Conservation (phyloP, 1,140 invertebrate genomes). For the Cataglyphis hispanica region DNA sequence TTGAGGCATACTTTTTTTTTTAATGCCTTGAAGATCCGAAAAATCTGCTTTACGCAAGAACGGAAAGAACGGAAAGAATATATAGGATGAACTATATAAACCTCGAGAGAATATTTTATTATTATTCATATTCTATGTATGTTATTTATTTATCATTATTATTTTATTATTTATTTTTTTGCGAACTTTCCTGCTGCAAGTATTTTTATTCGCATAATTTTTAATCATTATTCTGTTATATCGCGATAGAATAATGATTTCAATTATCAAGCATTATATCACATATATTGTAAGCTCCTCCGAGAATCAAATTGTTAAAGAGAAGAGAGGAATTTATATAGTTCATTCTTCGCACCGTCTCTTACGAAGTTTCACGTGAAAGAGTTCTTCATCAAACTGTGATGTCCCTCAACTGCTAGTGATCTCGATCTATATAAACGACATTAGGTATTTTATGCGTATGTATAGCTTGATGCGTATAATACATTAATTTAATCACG, state of each 20-base stretch:
- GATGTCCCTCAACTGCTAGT: conserved; percentile 43
- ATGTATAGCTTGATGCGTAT: conserved; percentile 24
- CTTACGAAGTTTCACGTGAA: conserved; percentile 10
- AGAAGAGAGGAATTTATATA: not conserved
- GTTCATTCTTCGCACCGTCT: not conserved
- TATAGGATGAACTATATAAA: not conserved
- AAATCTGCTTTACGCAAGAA: conserved; percentile 5
- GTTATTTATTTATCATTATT: not conserved
- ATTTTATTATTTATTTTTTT: too few relatives aligned
- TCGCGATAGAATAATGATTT: conserved; percentile 4
- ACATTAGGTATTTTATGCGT: conserved; percentile 41
- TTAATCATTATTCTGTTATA: too few relatives aligned
- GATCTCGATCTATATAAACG: conserved; percentile 47
- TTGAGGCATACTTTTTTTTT: conserved; percentile 26
- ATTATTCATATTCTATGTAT: not conserved
- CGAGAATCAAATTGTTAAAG: not conserved
- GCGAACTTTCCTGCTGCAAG: too few relatives aligned
- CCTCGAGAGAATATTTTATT: too few relatives aligned
- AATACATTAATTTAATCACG: conserved; percentile 27
- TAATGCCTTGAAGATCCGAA: not conserved
- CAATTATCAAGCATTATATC: not conserved
- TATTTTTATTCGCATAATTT: too few relatives aligned
- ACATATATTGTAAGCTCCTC: not conserved
- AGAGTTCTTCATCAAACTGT: conserved; percentile 32
- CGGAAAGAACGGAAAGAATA: not conserved